Conservation (phyloP, 2,888 invertebrate genomes). For the Carterocephalus palaemon region DNA sequence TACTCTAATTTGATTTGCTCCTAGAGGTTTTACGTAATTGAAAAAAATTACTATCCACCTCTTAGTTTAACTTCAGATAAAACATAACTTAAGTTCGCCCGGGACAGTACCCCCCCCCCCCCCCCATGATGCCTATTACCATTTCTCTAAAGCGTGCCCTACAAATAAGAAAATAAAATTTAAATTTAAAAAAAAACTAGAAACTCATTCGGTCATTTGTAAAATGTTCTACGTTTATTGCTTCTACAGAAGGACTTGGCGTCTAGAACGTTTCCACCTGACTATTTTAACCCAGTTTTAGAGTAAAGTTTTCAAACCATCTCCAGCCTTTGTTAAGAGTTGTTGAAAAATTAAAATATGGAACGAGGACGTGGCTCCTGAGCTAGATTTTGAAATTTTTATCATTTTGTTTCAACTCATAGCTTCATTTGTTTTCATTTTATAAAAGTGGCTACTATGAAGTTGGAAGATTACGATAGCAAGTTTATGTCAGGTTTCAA, state of each 20-base stretch:
- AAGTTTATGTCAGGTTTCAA: too few species aligned
- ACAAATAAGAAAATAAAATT: constrained; percentile 21
- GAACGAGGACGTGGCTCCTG: constrained; percentile 27
- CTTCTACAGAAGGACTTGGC: constrained; percentile 26
- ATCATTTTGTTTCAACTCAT: constrained; percentile 7
- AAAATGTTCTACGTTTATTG: constrained; percentile 25
- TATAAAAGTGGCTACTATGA: too few species aligned
- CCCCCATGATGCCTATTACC: too few species aligned
- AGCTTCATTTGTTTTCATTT: too few species aligned
- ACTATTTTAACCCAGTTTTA: constrained; percentile 29
- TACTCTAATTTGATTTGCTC: too few species aligned
- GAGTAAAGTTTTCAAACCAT: constrained; percentile 22
- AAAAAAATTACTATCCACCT: too few species aligned
- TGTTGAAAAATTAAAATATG: constrained; percentile 30
- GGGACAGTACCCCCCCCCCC: too few species aligned
- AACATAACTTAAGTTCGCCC: too few species aligned
- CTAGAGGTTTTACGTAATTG: too few species aligned
- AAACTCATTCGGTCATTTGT: constrained; percentile 15
- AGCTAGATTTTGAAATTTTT: constrained; percentile 24
- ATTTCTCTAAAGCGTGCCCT: too few species aligned
- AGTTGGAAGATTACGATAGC: too few species aligned
- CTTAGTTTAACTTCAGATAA: too few species aligned
- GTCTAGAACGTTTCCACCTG: constrained; percentile 22
- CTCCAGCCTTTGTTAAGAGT: constrained; percentile 25
- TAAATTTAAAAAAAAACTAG: constrained; percentile 42